These are phyloP conservation scores for Parotocinclus haroldoi DNA, from an alignment of 2,797 vertebrate species.

Conservation along the genomic window DNA sequence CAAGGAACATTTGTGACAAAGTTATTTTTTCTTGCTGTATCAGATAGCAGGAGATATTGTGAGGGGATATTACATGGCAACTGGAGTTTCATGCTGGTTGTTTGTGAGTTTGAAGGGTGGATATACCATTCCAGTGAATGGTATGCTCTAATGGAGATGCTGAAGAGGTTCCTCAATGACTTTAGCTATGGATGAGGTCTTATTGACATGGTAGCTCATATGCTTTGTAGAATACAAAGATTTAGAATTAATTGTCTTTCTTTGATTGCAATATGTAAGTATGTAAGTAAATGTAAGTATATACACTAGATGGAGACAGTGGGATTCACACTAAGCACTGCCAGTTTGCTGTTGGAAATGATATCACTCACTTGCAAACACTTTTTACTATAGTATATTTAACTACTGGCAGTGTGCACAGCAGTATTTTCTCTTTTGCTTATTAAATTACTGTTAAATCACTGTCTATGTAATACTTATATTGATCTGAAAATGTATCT, in stretches of 20 bases:
- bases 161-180: conserved; percentile 29
- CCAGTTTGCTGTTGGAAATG: neutral
- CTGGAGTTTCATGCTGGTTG: conserved; percentile 32
- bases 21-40: conserved; percentile 32
- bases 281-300: conserved; percentile 47
- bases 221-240: neutral
- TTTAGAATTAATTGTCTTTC: too few species aligned
- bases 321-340: conserved; percentile 30
- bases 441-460: too few species aligned
- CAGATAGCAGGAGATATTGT: conserved; percentile 17
- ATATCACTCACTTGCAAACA: too few species aligned
- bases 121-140: conserved; percentile 17
- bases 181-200: conserved; percentile 8
- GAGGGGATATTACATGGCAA: conserved; percentile 34
- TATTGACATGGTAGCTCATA: conserved; percentile 26
- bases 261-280: conserved; percentile 19
- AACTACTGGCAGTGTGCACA: too few species aligned
- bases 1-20: conserved; percentile 38
- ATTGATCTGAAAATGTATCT: too few species aligned
- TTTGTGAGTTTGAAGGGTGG: conserved; percentile 18
- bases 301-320: conserved; percentile 73
- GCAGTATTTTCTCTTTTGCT: too few species aligned
- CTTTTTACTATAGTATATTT: too few species aligned
- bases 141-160: conserved; percentile 9
- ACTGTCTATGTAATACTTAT: too few species aligned